phyloP scores from a whole-genome alignment of 2,113 vertebrate genomes.

The Erinaceus europaeus region DNA sequence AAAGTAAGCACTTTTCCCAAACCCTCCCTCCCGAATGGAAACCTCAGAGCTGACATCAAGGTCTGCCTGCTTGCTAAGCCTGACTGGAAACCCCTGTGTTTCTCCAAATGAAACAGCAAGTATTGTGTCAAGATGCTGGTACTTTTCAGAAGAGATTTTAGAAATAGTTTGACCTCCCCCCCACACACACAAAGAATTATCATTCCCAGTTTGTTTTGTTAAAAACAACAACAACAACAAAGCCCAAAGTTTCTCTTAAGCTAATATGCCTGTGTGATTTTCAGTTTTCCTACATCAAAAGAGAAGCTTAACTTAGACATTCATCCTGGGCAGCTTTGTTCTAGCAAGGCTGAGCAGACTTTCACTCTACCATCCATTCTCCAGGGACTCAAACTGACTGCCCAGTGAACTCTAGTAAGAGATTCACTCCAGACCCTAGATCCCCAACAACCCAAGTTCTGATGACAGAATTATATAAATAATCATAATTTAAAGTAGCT shows the following conservation, averaged over 20 bases:
- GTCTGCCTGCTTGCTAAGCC: neutral
- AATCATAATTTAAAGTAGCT: neutral
- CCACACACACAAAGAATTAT: neutral
- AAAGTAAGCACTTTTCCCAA: neutral
- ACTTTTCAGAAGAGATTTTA: neutral
- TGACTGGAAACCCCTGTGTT: neutral
- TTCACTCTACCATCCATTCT: neutral
- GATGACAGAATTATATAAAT: neutral
- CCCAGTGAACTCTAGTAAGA: neutral
- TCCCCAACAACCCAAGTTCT: neutral
- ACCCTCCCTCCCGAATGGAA: neutral
- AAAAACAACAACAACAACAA: neutral
- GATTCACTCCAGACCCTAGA: neutral
- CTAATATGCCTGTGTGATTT: neutral
- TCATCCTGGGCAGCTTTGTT: neutral
- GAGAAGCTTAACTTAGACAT: neutral
- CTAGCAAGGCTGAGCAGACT: neutral
- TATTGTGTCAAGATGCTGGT: neutral
- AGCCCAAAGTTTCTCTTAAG: neutral
- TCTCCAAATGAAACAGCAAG: too few relatives aligned
- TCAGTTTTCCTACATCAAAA: neutral
- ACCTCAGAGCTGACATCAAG: neutral
- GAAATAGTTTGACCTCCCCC: neutral
- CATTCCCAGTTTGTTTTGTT: neutral
- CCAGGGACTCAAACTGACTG: neutral